Evolutionary conservation across 2,888 invertebrate genomes (phyloP).

Genomic region (Phanerotoma sp.): DNA sequence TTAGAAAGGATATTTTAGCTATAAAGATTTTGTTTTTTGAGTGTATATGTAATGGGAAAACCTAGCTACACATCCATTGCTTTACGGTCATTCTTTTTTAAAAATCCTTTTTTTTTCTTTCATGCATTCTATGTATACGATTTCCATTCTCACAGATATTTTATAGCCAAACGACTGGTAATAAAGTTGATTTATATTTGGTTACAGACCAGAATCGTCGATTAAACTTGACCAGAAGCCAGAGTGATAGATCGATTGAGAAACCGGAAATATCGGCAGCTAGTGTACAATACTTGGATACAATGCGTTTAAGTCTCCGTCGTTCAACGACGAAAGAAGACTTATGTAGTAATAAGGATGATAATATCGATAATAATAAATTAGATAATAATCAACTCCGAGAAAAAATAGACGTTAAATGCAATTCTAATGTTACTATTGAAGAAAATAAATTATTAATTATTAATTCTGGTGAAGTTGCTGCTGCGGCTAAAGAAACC

Average conservation of each 20-base stretch:
- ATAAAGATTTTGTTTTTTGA: too few species aligned
- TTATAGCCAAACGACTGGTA: background rate
- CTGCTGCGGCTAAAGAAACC: conserved; percentile 3
- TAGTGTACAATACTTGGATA: conserved; percentile 73
- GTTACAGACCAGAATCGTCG: conserved; percentile 29
- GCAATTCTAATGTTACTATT: background rate
- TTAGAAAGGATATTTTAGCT: too few species aligned
- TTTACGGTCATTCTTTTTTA: too few species aligned
- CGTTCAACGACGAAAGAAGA: conserved; percentile 52
- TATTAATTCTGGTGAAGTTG: background rate
- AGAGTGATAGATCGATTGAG: conserved; percentile 58
- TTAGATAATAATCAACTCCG: too few species aligned
- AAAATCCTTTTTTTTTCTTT: too few species aligned
- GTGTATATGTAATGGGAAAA: too few species aligned
- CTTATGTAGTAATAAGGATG: background rate
- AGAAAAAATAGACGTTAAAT: background rate
- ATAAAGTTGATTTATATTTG: conserved; percentile 7
- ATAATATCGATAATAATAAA: conserved; percentile 3
- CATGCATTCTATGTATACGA: background rate
- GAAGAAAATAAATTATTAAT: conserved; percentile 1
- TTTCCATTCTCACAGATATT: background rate
- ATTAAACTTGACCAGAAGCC: conserved; percentile 51
- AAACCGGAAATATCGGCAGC: conserved; percentile 57
- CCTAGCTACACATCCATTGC: too few species aligned
- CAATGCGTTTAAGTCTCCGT: conserved; percentile 75